phyloP scores from a whole-genome alignment of 2,113 vertebrate genomes.

The Pomatorhinus ruficollis region DNA sequence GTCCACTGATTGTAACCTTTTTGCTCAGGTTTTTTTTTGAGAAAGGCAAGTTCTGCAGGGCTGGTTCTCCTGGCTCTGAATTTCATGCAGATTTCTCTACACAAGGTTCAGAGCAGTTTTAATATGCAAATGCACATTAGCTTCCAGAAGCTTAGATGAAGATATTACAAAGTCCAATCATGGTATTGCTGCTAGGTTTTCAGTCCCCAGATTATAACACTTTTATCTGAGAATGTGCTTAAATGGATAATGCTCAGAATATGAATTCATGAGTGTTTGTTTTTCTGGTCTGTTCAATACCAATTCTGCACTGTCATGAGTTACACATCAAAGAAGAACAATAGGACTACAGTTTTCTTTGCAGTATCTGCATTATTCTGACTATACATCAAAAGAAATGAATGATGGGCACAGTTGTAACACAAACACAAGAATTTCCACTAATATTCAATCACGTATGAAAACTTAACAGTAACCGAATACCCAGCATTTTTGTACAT shows the following conservation, averaged over 20 bases:
- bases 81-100: background rate
- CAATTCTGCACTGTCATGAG: constrained; percentile 41
- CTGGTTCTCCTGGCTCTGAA: background rate
- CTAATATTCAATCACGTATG: background rate
- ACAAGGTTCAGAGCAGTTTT: background rate
- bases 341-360: background rate
- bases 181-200: background rate
- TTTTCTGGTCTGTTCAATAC: constrained; percentile 27
- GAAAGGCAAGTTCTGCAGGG: background rate
- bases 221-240: constrained; percentile 8
- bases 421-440: background rate
- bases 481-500: background rate
- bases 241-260: background rate
- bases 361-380: background rate
- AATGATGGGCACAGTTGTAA: background rate
- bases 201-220: background rate
- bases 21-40: background rate
- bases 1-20: background rate
- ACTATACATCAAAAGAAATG: background rate
- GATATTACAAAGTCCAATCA: background rate
- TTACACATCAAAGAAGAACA: background rate
- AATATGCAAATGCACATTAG: background rate
- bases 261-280: constrained; percentile 12
- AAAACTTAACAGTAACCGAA: background rate
- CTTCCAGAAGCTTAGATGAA: background rate